Percentiles rank a stretch among this genome's conserved stretches.
phyloP scores from a whole-genome alignment of 2,797 vertebrate genomes.

The Rallus crepitans region DNA sequence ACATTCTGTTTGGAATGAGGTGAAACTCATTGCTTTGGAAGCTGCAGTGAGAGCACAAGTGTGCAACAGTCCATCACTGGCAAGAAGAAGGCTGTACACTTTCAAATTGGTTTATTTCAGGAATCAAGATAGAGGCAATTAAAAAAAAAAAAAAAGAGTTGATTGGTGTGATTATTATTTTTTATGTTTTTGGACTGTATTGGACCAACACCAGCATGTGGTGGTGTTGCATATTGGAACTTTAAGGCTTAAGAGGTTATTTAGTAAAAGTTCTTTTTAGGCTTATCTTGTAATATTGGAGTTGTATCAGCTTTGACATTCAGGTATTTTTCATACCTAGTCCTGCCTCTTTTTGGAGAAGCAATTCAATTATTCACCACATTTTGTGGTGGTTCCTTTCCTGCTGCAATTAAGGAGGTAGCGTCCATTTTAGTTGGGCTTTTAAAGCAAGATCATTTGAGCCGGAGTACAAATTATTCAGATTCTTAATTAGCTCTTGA shows the following conservation, averaged over 20 bases:
- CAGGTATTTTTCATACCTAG: neutral
- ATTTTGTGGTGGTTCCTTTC: neutral
- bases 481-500: neutral
- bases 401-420: neutral
- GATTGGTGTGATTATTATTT: neutral
- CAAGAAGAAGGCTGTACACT: neutral
- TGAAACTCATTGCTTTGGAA: neutral
- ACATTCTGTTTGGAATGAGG: neutral
- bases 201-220: neutral
- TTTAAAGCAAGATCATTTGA: neutral
- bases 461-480: neutral
- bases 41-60: neutral
- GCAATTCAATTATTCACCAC: neutral
- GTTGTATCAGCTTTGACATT: neutral
- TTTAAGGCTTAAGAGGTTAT: neutral
- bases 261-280: neutral
- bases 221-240: neutral
- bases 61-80: neutral
- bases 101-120: neutral
- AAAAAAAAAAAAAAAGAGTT: neutral
- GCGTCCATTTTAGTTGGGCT: neutral
- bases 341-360: neutral
- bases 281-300: neutral
- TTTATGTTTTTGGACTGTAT: neutral
- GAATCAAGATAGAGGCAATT: neutral